Evolutionary conservation across 2,888 invertebrate genomes (phyloP).

Genomic region (Torymus aiolomorphi): DNA sequence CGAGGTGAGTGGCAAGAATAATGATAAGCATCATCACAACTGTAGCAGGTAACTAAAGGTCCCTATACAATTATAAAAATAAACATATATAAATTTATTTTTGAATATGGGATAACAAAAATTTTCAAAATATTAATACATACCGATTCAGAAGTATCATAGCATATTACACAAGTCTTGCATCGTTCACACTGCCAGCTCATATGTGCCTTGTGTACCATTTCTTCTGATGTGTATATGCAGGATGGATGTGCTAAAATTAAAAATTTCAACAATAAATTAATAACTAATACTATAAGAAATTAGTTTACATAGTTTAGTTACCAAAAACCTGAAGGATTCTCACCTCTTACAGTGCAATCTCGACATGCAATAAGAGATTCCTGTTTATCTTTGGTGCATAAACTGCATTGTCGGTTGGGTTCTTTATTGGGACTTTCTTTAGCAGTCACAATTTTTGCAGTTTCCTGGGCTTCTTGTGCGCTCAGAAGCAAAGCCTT

Average conservation of each 20-base stretch:
- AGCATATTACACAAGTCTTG: conserved; percentile 89
- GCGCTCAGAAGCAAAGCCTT: conserved; percentile 66
- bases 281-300: no score
- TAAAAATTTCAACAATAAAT: no score
- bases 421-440: conserved; percentile 67
- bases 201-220: conserved; percentile 81
- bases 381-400: conserved; percentile 76
- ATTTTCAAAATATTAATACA: conserved; percentile 71
- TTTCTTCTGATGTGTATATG: conserved; percentile 81
- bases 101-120: neutral
- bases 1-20: conserved; percentile 86
- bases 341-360: conserved; percentile 83
- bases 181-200: conserved; percentile 94
- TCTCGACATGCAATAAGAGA: conserved; percentile 83
- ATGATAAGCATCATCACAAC: conserved; percentile 92
- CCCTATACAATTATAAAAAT: conserved; percentile 76
- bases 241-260: conserved; percentile 82
- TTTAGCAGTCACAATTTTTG: conserved; percentile 63
- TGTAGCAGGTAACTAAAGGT: conserved; percentile 85
- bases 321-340: conserved; percentile 41
- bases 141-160: conserved; percentile 85
- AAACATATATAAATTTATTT: conserved; percentile 7
- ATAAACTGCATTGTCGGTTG: conserved; percentile 71
- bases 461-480: conserved; percentile 68
- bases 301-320: no score